Base-by-base conservation (phyloP, 2,888 invertebrate genomes). In the Pycnomerus fuliginosus region DNA sequence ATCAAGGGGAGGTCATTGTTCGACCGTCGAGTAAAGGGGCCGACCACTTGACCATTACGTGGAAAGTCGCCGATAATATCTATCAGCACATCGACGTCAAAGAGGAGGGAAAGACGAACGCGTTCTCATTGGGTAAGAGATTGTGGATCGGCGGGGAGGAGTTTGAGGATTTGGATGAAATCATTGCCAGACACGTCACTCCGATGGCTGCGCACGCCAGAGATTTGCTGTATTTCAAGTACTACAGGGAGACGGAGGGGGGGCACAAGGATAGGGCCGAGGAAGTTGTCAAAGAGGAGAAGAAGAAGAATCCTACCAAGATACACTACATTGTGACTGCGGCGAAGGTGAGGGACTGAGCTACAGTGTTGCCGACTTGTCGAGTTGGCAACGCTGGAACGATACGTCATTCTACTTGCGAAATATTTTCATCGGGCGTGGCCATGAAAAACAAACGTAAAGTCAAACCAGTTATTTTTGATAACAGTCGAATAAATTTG, bases 111-210 rank as follows among this genome's bases (percentile, higher is more conserved):
- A 99, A 99, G 75, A 90, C 92, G 65, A 97, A 98, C 68, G 88
- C 90, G 0, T 99, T 97, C 69, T 94, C 95, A 39, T 75, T 99
- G 55, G 98, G 98, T 35, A 83, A 83, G 61, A 82, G 83, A 3
- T 76, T 98, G 7, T 87, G 86, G 84, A 98, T 98, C 58, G 86
- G 85, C 20, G 84, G 80, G 47, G 91, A 96, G 62, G 95, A 96
- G 65, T 99, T 94, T 71, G 99, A 99, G 75, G 99, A 99, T 74
- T 76, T 99, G 17, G 99, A 99, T 72, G 99, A 99, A 84, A 99
- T 99, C 46, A 91, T 99, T 39, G 97, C 98, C 0, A 83, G 98
- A 7, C 84, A 94, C 73, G 87, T 99, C 3, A 94, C 91, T 46
- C 99, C 98, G 0, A 96, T 99, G 96, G 96, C 97, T 0, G 82